Percentiles rank a stretch among this genome's conserved stretches.
phyloP scores from a whole-genome alignment of 2,888 invertebrate species.

The Chrysolina americana region DNA sequence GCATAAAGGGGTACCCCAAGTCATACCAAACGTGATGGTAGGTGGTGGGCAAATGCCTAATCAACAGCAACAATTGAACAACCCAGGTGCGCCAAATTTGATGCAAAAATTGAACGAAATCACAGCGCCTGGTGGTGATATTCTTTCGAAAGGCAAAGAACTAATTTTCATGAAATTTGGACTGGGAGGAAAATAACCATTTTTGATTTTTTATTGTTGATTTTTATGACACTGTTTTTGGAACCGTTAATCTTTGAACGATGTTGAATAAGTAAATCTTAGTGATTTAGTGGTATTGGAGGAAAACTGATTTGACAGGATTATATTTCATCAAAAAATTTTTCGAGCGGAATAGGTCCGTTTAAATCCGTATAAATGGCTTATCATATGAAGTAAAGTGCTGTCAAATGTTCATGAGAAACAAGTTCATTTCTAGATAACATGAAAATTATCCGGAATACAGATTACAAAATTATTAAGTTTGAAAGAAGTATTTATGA shows the following conservation, averaged over 20 bases:
- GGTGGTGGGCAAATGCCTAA: conserved; percentile 52
- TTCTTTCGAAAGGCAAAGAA: conserved; percentile 93
- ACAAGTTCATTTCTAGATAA: conserved; percentile 5
- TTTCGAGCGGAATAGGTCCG: background rate
- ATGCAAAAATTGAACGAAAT: conserved; percentile 93
- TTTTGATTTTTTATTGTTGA: conserved; percentile 51
- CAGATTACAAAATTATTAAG: too few relatives aligned
- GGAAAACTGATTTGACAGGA: background rate
- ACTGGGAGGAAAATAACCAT: conserved; percentile 77
- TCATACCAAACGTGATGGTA: conserved; percentile 68
- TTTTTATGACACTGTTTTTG: conserved; percentile 55
- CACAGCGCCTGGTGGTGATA: conserved; percentile 90
- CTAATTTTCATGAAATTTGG: conserved; percentile 96
- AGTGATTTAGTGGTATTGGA: background rate
- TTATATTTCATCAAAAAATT: background rate
- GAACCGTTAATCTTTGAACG: conserved; percentile 19
- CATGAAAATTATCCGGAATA: background rate
- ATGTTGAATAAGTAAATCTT: background rate
- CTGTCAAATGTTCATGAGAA: background rate
- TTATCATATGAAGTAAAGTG: background rate
- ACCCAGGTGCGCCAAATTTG: conserved; percentile 77
- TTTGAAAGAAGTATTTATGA: too few relatives aligned
- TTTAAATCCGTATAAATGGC: background rate
- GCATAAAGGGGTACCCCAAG: conserved; percentile 73
- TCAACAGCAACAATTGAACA: conserved; percentile 67